Conservation (phyloP, 1,140 invertebrate species). For the Helicoverpa zea region DNA sequence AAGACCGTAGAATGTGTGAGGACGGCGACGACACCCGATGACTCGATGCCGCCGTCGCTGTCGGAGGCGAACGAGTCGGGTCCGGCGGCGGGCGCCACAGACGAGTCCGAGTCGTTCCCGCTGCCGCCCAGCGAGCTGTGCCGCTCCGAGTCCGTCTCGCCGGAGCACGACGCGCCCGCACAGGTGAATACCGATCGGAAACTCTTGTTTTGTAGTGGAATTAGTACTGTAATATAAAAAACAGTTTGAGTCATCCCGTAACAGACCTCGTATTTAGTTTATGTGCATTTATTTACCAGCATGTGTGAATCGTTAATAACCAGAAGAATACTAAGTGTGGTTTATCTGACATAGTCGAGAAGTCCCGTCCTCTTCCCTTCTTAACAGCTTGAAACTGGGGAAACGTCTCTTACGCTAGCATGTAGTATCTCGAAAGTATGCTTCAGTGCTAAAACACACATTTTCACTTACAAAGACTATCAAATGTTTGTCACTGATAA, state of each 20-base stretch:
- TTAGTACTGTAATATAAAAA: constrained; percentile 70
- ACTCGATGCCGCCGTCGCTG: constrained; percentile 61
- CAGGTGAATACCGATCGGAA: constrained; percentile 82
- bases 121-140: constrained; percentile 62
- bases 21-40: constrained; percentile 52
- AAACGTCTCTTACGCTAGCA: constrained; percentile 59
- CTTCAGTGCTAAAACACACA: constrained; percentile 67
- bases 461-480: neutral
- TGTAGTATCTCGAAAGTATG: constrained; percentile 52
- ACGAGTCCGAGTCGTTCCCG: constrained; percentile 48
- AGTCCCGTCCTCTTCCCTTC: constrained; percentile 57
- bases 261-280: constrained; percentile 75
- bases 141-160: constrained; percentile 52
- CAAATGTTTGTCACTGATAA: too few relatives aligned
- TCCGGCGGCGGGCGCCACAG: constrained; percentile 41
- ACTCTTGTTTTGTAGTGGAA: constrained; percentile 79
- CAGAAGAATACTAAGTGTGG: constrained; percentile 68
- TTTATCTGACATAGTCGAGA: constrained; percentile 56
- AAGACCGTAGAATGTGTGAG: constrained; percentile 52
- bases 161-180: constrained; percentile 56
- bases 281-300: constrained; percentile 78
- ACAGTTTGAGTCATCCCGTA: constrained; percentile 67
- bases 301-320: constrained; percentile 79
- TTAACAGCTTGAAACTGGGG: constrained; percentile 54
- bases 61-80: constrained; percentile 51